These are phyloP conservation scores for Hormaphis cornu DNA, from an alignment of 1,140 invertebrate species.

Conservation along the genomic window DNA sequence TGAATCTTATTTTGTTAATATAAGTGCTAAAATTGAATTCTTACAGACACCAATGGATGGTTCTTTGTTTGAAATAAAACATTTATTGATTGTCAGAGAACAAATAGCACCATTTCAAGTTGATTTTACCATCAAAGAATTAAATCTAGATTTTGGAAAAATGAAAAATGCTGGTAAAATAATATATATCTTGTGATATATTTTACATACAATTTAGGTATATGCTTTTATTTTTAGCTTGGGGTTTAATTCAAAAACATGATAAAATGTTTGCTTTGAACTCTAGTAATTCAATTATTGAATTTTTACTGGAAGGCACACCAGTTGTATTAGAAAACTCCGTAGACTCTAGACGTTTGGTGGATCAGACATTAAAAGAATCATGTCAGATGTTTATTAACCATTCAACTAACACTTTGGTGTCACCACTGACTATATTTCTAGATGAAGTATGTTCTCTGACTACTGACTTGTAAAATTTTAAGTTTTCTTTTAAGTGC, in stretches of 20 bases:
- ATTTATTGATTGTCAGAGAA: conserved; percentile 89
- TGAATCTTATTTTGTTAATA: too few relatives aligned
- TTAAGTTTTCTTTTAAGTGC: conserved; percentile 43
- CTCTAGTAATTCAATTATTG: conserved; percentile 81
- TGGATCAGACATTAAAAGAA: conserved; percentile 80
- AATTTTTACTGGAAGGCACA: conserved; percentile 83
- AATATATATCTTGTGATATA: not conserved
- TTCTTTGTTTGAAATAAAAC: conserved; percentile 94
- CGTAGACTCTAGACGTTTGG: conserved; percentile 87
- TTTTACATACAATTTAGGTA: not conserved
- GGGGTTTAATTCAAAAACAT: conserved; percentile 74
- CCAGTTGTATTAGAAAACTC: conserved; percentile 85
- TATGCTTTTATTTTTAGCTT: conserved; percentile 48
- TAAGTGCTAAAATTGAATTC: conserved; percentile 8
- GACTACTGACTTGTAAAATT: conserved; percentile 28
- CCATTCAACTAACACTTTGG: conserved; percentile 65
- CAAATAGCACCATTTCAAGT: conserved; percentile 98
- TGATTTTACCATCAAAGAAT: conserved; percentile 87
- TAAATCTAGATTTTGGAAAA: conserved; percentile 81
- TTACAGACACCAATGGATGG: conserved; percentile 70
- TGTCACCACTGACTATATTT: conserved; percentile 60
- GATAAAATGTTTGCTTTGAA: conserved; percentile 77
- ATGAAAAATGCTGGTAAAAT: conserved; percentile 60
- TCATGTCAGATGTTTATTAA: conserved; percentile 87
- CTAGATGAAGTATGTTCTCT: conserved; percentile 64